These are phyloP conservation scores for Phylloscopus whistleri DNA, from an alignment of 2,113 vertebrate species.

Conservation along the genomic window DNA sequence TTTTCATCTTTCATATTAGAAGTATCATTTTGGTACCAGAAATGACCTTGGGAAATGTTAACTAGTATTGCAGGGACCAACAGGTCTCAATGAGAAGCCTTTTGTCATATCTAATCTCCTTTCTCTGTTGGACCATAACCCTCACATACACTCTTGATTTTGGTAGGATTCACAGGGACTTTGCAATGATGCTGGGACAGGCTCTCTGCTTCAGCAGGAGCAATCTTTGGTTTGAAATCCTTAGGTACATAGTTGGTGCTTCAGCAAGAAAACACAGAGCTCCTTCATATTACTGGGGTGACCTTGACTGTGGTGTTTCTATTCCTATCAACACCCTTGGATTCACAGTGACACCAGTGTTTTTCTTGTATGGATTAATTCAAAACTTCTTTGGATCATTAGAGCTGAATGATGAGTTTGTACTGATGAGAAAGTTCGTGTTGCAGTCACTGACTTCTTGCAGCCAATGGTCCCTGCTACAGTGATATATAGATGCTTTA, in stretches of 20 bases:
- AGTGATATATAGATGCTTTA: conserved; percentile 5
- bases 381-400: conserved; percentile 2
- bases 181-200: background rate
- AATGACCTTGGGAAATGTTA: background rate
- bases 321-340: background rate
- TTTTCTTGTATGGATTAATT: background rate
- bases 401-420: conserved; percentile 16
- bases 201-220: background rate
- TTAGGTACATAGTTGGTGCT: background rate
- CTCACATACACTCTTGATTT: background rate
- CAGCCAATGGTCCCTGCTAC: background rate
- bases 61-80: background rate
- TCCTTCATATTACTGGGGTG: background rate
- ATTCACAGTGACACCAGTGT: background rate
- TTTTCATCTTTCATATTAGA: background rate
- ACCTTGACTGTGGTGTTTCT: background rate
- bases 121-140: background rate
- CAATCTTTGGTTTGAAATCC: background rate
- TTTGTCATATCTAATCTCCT: background rate
- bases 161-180: background rate
- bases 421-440: background rate
- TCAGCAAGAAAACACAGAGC: background rate
- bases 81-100: background rate
- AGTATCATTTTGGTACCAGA: background rate
- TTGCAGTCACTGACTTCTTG: background rate